A percentile compares a stretch with the other conserved stretches of the same genome.
These are phyloP conservation scores for Gnathonemus echidnorhynchus DNA, from an alignment of 2,113 vertebrate species.

Conservation along the genomic window DNA sequence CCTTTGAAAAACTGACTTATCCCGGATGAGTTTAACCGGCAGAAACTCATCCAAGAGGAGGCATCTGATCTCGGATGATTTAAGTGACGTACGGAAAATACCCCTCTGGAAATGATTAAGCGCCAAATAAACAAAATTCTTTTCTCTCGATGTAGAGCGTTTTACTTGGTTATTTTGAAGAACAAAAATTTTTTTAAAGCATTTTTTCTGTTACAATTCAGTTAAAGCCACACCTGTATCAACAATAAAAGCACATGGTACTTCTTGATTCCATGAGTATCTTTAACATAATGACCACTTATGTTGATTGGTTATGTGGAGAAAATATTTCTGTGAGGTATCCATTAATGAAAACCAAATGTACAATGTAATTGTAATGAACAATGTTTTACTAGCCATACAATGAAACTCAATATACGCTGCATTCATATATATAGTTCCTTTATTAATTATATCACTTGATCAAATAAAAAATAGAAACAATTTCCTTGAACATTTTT, in stretches of 20 bases:
- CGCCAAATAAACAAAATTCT: not conserved
- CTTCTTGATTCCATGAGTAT: not conserved
- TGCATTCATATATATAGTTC: not conserved
- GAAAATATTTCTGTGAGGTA: not conserved
- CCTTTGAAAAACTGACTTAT: no score
- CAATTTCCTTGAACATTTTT: not conserved
- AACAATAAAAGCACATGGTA: not conserved
- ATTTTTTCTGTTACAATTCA: not conserved
- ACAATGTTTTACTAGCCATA: not conserved
- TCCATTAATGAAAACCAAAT: not conserved
- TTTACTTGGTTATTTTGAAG: not conserved
- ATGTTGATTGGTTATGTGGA: not conserved
- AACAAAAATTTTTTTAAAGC: not conserved
- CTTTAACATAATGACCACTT: not conserved
- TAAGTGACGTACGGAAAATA: no score
- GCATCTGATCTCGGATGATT: no score
- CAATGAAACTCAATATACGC: not conserved
- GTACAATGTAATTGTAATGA: not conserved
- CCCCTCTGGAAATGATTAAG: not conserved
- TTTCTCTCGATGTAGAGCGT: not conserved
- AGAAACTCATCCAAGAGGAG: no score
- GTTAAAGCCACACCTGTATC: not conserved
- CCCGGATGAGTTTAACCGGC: no score
- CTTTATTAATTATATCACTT: not conserved
- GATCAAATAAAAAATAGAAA: conserved; percentile 1